A percentile compares a stretch with the other conserved stretches of the same genome.
phyloP scores from a whole-genome alignment of 2,888 invertebrate genomes.

The Oeneis ivallda region DNA sequence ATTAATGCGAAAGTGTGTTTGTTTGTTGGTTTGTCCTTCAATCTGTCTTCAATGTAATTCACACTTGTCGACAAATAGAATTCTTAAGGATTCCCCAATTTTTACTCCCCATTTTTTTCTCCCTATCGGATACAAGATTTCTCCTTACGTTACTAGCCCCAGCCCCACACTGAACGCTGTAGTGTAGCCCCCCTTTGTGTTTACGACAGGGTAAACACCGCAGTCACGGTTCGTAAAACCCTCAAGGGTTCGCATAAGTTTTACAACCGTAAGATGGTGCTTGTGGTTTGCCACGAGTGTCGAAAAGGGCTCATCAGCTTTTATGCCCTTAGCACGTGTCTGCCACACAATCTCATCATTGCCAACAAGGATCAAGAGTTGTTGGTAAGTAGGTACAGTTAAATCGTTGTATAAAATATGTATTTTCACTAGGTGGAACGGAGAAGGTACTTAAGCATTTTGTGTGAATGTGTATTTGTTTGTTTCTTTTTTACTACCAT shows the following conservation, averaged over 20 bases:
- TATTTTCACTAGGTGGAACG: too few species aligned
- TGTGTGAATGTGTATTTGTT: too few species aligned
- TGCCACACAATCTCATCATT: slow-evolving; percentile 14
- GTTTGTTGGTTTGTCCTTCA: too few species aligned
- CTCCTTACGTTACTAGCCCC: not conserved
- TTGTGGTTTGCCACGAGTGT: slow-evolving; percentile 25
- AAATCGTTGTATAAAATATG: not conserved
- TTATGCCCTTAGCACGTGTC: slow-evolving; percentile 22
- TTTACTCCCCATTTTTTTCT: too few species aligned
- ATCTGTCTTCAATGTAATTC: too few species aligned
- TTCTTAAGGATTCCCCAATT: too few species aligned
- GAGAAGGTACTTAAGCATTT: too few species aligned
- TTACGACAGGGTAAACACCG: slow-evolving; percentile 30
- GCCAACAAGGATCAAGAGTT: slow-evolving; percentile 1
- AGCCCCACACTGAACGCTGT: not conserved
- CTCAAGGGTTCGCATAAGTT: slow-evolving; percentile 30
- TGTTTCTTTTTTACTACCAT: too few species aligned
- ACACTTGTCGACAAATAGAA: too few species aligned
- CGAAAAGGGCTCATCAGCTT: slow-evolving; percentile 24
- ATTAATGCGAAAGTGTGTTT: too few species aligned
- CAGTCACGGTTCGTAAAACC: slow-evolving; percentile 35
- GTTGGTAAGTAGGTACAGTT: not conserved
- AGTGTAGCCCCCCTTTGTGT: slow-evolving; percentile 13
- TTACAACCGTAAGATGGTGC: slow-evolving; percentile 28
- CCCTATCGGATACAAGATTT: too few species aligned